Percentiles rank a stretch among this genome's conserved stretches.
Conservation (phyloP, 2,797 vertebrate species). For the Gobio occitaniae region DNA sequence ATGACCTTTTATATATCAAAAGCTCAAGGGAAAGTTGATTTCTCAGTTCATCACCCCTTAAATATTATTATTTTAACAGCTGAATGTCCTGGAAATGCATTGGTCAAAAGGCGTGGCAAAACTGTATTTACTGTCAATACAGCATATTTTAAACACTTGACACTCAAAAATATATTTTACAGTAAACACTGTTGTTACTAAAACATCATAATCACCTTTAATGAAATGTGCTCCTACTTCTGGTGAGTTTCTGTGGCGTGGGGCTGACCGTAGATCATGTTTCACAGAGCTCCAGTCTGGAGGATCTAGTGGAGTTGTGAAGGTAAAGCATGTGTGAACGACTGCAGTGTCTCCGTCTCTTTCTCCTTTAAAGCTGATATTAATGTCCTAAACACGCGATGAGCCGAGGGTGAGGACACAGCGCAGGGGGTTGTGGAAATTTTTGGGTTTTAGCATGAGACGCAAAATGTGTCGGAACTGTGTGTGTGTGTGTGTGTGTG, state of each 20-base stretch:
- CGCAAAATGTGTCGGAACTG: not conserved
- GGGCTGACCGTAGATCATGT: conserved; percentile 27
- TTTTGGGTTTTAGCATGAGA: not conserved
- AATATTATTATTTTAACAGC: not conserved
- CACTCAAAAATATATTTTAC: not conserved
- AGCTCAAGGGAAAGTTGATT: too few species aligned
- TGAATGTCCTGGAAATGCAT: not conserved
- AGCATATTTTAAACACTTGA: not conserved
- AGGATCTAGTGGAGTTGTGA: conserved; percentile 81
- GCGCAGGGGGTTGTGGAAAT: not conserved
- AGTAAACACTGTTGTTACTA: not conserved
- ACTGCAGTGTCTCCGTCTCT: not conserved
- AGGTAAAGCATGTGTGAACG: conserved; percentile 68
- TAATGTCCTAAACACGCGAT: not conserved
- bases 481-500: not conserved
- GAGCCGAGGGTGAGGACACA: not conserved
- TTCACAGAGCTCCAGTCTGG: conserved; percentile 75
- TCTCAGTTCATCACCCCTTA: too few species aligned
- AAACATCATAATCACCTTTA: not conserved
- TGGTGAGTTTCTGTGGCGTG: not conserved
- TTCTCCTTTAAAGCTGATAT: not conserved
- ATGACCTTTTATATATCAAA: too few species aligned
- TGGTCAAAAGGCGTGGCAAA: not conserved
- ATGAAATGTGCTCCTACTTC: not conserved
- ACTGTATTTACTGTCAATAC: not conserved